Evolutionary conservation across 1,140 invertebrate species (phyloP).

Genomic region (Onthophagus taurus): DNA sequence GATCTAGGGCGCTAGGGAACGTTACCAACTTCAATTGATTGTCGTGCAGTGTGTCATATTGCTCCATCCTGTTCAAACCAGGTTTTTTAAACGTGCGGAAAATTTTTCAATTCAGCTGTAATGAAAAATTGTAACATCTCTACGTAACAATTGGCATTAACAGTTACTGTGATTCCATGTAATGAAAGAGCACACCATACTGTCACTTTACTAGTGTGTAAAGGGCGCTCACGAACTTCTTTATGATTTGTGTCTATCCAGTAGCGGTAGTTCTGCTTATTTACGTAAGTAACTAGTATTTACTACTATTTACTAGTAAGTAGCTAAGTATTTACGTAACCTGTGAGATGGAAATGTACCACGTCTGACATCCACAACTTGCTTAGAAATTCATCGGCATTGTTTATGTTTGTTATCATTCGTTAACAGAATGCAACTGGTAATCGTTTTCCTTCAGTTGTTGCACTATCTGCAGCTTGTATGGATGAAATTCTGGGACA

Average conservation of each 20-base stretch:
- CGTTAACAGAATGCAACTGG: not conserved
- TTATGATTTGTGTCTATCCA: conserved; percentile 20
- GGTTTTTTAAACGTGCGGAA: not conserved
- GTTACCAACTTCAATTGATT: not conserved
- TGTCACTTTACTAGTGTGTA: conserved; percentile 23
- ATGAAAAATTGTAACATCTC: not conserved
- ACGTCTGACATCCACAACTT: conserved; percentile 5
- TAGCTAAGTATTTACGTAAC: no score
- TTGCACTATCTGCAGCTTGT: conserved; percentile 1
- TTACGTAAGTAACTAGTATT: no score
- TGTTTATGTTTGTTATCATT: not conserved
- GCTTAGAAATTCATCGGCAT: not conserved
- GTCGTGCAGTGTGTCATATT: not conserved
- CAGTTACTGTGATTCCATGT: not conserved
- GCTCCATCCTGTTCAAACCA: conserved; percentile 5
- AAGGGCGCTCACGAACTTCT: conserved; percentile 18
- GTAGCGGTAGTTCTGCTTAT: conserved; percentile 27
- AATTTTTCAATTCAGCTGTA: not conserved
- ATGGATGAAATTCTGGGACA: not conserved
- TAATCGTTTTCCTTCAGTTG: conserved; percentile 4
- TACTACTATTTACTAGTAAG: no score
- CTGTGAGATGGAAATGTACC: conserved; percentile 20
- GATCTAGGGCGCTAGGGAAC: not conserved
- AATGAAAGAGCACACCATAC: conserved; percentile 21
- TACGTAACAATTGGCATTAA: not conserved